These are phyloP conservation scores for Apaloderma vittatum DNA, from an alignment of 2,113 vertebrate species.

Conservation along the genomic window DNA sequence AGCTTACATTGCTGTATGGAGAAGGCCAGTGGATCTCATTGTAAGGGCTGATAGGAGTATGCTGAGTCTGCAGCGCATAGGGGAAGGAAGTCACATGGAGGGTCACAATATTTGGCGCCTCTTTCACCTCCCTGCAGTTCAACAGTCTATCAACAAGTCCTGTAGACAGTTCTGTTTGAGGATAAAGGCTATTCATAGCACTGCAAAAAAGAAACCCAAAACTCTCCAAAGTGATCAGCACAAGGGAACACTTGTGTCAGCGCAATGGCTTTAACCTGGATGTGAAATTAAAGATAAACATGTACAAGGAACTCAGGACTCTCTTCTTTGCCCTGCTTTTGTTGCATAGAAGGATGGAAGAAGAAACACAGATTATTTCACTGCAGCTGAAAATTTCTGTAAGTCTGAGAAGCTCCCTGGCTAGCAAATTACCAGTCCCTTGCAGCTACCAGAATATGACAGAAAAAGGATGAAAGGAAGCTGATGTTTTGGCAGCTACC, in stretches of 20 bases:
- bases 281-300: neutral
- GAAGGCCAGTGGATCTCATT: slow-evolving; percentile 97
- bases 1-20: slow-evolving; percentile 88
- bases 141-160: slow-evolving; percentile 92
- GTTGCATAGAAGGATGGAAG: neutral
- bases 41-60: slow-evolving; percentile 94
- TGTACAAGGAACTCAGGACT: neutral
- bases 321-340: neutral
- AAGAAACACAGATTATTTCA: neutral
- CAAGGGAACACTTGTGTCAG: neutral
- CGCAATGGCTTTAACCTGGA: neutral
- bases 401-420: neutral
- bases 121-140: slow-evolving; percentile 93
- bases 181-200: slow-evolving; percentile 76
- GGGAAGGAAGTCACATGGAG: slow-evolving; percentile 98
- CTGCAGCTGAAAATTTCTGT: neutral
- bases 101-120: slow-evolving; percentile 92
- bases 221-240: slow-evolving; percentile 12
- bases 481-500: neutral
- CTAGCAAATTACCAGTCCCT: neutral
- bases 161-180: slow-evolving; percentile 80
- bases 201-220: slow-evolving; percentile 69
- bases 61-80: slow-evolving; percentile 94
- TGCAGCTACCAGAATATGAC: neutral
- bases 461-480: neutral